These are phyloP conservation scores for Agrenia bidenticulata DNA, from an alignment of 2,888 invertebrate species.

Conservation along the genomic window DNA sequence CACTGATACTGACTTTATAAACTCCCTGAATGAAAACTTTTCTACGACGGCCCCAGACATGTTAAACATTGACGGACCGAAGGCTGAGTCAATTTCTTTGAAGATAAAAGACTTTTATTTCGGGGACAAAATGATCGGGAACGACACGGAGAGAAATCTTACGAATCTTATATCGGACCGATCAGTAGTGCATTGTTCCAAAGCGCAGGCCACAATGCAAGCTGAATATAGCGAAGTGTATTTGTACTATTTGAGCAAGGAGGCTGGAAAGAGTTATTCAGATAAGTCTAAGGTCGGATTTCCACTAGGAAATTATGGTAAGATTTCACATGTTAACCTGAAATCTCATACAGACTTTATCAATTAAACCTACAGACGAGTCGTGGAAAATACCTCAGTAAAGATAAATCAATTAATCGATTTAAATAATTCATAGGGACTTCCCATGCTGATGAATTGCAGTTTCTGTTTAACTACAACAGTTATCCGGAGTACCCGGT, in stretches of 20 bases:
- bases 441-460: slow-evolving; percentile 41
- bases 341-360: too few relatives aligned
- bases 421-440: background rate
- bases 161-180: slow-evolving; percentile 34
- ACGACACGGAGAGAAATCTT: slow-evolving; percentile 28
- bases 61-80: background rate
- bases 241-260: slow-evolving; percentile 30
- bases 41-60: too few relatives aligned
- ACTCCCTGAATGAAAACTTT: too few relatives aligned
- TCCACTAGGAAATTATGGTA: slow-evolving; percentile 20
- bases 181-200: slow-evolving; percentile 22
- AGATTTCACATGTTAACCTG: too few relatives aligned
- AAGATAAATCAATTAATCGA: too few relatives aligned
- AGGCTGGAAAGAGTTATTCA: slow-evolving; percentile 28
- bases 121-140: slow-evolving; percentile 29
- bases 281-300: slow-evolving; percentile 12
- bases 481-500: slow-evolving; percentile 33
- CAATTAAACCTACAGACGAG: too few relatives aligned
- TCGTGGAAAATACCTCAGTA: too few relatives aligned
- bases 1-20: too few relatives aligned
- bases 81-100: background rate
- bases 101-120: slow-evolving; percentile 33
- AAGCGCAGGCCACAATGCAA: slow-evolving; percentile 28
- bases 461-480: slow-evolving; percentile 34
- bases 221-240: slow-evolving; percentile 20